Conservation (phyloP, 2,797 vertebrate species). For the Poeciliopsis infans region DNA sequence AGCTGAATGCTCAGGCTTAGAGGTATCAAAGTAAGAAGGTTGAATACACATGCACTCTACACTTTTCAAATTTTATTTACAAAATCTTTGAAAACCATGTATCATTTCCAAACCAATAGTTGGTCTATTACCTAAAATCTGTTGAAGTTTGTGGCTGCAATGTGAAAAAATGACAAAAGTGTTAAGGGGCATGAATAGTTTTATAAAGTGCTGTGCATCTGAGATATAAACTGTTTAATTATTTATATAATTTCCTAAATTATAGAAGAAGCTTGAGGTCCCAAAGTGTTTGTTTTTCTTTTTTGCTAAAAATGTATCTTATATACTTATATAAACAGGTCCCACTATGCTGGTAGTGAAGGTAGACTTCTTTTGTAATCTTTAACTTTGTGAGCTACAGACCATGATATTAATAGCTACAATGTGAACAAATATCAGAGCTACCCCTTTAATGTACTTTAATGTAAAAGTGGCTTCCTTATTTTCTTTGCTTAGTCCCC, state of each 20-base stretch:
- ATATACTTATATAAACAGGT: neutral
- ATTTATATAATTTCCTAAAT: no score
- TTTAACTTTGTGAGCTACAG: neutral
- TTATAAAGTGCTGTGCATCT: neutral
- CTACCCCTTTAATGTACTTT: slow-evolving; percentile 16
- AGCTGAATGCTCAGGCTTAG: neutral
- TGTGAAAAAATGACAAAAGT: neutral
- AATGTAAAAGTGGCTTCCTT: slow-evolving; percentile 10
- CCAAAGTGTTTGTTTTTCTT: neutral
- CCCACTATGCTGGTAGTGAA: neutral
- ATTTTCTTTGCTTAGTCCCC: slow-evolving; percentile 24
- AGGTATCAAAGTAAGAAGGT: neutral
- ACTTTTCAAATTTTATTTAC: neutral
- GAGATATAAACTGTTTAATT: neutral
- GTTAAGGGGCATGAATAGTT: neutral
- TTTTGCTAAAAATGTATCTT: neutral
- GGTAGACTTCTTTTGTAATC: neutral
- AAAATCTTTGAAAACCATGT: neutral
- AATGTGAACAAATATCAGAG: slow-evolving; percentile 19
- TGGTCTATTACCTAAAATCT: neutral
- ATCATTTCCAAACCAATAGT: neutral
- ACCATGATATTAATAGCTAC: slow-evolving; percentile 3
- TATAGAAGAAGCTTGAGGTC: neutral
- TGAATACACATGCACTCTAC: neutral
- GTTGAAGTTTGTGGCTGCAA: neutral